phyloP scores from a whole-genome alignment of 2,888 invertebrate genomes.

The Colletes collaris region DNA sequence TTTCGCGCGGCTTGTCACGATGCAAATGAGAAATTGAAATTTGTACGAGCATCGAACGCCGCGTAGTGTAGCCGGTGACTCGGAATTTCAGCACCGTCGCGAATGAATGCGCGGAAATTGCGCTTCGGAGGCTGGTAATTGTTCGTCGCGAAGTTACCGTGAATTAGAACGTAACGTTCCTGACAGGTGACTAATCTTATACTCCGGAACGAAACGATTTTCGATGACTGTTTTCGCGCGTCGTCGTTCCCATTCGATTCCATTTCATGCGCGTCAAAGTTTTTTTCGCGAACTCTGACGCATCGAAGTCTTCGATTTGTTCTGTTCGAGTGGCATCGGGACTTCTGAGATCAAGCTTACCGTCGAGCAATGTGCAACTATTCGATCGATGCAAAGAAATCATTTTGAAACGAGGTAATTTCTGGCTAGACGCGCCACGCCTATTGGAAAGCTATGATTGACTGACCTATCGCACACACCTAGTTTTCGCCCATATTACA shows the following conservation, averaged over 20 bases:
- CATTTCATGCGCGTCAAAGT: not conserved
- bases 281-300: not conserved
- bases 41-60: not conserved
- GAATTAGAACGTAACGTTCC: slow-evolving; percentile 4
- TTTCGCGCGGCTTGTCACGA: too few species aligned
- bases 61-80: too few species aligned
- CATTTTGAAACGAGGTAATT: too few species aligned
- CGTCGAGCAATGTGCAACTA: too few species aligned
- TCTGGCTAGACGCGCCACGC: too few species aligned
- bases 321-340: too few species aligned
- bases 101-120: slow-evolving; percentile 1
- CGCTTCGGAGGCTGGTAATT: slow-evolving; percentile 1
- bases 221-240: not conserved
- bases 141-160: not conserved
- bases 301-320: not conserved
- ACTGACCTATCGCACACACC: too few species aligned
- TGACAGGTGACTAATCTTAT: slow-evolving; percentile 7
- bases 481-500: too few species aligned
- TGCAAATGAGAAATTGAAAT: too few species aligned
- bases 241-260: not conserved
- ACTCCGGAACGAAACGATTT: slow-evolving; percentile 13
- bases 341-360: too few species aligned
- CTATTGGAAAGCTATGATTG: too few species aligned
- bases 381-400: too few species aligned
- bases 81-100: not conserved